Conservation (phyloP, 1,140 invertebrate species). For the Eupeodes corollae region DNA sequence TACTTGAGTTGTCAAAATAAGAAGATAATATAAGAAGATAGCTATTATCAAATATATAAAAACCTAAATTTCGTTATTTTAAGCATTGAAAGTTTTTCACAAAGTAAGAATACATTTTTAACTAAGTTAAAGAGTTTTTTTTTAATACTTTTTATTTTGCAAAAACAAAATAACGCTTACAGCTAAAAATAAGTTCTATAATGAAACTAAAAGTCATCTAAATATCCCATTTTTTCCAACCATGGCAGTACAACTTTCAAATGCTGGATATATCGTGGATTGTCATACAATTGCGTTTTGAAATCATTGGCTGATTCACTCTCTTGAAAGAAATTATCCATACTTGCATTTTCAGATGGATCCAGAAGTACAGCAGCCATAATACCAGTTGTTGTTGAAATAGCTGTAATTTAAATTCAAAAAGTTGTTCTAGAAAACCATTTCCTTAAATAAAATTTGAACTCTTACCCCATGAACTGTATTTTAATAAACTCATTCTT, state of each 20-base stretch:
- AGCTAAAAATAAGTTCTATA: no score
- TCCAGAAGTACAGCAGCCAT: background rate
- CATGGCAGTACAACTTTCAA: background rate
- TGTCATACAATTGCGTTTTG: background rate
- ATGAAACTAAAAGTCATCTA: background rate
- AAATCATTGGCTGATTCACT: background rate
- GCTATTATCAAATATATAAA: no score
- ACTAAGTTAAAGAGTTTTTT: no score
- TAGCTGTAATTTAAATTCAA: background rate
- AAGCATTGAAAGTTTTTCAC: no score
- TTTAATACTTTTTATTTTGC: no score
- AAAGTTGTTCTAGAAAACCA: background rate
- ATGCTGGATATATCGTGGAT: background rate
- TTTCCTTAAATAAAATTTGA: background rate
- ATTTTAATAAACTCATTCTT: slow-evolving; percentile 8
- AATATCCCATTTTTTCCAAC: background rate
- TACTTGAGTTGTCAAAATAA: no score
- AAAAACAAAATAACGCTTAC: no score
- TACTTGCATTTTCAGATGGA: background rate
- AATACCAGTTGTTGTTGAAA: background rate
- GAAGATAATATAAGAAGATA: no score
- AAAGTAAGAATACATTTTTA: no score
- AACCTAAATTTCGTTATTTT: no score
- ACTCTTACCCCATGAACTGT: slow-evolving; percentile 5
- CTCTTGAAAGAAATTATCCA: background rate